These are phyloP conservation scores for Monodelphis domestica DNA, from an alignment of 2,797 vertebrate species.

Conservation along the genomic window DNA sequence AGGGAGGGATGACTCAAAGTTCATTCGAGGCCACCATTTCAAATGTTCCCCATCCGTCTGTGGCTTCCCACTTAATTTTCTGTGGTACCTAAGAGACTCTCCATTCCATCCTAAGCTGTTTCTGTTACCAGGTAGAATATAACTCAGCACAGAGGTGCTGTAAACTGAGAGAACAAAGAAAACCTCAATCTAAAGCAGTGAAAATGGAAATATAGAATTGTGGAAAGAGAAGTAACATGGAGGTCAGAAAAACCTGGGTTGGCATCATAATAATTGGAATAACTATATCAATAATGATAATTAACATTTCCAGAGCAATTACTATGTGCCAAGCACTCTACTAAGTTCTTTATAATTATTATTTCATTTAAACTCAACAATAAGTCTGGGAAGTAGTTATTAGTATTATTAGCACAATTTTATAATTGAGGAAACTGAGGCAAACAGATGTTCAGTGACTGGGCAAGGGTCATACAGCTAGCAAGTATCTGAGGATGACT, in stretches of 20 bases:
- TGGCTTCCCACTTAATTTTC: conserved; percentile 51
- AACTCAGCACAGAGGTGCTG: background rate
- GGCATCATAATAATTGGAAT: too few species aligned
- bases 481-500: background rate
- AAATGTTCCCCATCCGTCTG: conserved; percentile 16
- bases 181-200: background rate
- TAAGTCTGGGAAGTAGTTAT: background rate
- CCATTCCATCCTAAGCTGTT: background rate
- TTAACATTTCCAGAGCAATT: background rate
- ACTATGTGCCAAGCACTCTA: background rate
- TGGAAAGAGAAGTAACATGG: background rate
- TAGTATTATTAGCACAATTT: background rate
- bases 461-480: background rate
- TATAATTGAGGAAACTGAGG: background rate
- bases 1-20: conserved; percentile 13
- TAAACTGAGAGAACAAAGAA: background rate
- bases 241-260: background rate
- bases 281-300: background rate
- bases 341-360: background rate
- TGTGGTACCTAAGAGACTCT: conserved; percentile 6
- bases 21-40: conserved; percentile 47
- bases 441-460: background rate
- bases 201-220: background rate
- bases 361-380: background rate
- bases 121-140: conserved; percentile 2